phyloP scores from a whole-genome alignment of 1,140 invertebrate species.

The Bombyx mandarina region DNA sequence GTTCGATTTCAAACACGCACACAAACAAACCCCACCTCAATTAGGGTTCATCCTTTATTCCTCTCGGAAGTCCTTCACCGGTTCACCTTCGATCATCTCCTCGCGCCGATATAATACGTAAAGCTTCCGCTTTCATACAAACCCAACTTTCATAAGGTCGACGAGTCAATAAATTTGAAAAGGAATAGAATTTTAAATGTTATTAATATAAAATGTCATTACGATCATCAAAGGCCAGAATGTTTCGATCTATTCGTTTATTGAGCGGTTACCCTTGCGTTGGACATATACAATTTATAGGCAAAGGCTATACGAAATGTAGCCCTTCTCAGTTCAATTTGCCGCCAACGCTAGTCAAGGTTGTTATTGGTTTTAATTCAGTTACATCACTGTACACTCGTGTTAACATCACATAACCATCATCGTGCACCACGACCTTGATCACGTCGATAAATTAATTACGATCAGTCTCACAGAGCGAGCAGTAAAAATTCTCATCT shows the following conservation, averaged over 20 bases:
- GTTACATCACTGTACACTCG: too few relatives aligned
- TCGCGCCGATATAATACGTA: constrained; percentile 33
- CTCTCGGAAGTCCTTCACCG: constrained; percentile 37
- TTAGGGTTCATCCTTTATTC: constrained; percentile 55
- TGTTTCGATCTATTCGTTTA: constrained; percentile 56
- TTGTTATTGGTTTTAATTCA: background rate
- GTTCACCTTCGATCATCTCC: constrained; percentile 45
- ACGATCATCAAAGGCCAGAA: constrained; percentile 41
- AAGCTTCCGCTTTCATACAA: constrained; percentile 57
- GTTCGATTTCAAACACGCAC: constrained; percentile 34
- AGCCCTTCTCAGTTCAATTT: constrained; percentile 15
- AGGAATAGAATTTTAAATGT: constrained; percentile 50
- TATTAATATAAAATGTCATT: constrained; percentile 40
- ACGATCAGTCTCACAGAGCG: constrained; percentile 13
- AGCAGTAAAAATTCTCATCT: constrained; percentile 35
- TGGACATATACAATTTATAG: constrained; percentile 31
- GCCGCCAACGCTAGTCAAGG: constrained; percentile 7
- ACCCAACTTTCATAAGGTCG: constrained; percentile 59
- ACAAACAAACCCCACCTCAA: constrained; percentile 32
- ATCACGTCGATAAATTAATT: constrained; percentile 47
- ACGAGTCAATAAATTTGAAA: constrained; percentile 58
- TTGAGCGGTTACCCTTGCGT: constrained; percentile 60
- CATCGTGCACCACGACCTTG: constrained; percentile 28
- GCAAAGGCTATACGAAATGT: constrained; percentile 8
- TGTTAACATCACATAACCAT: background rate